Evolutionary conservation across 2,888 invertebrate genomes (phyloP), one percentile per base, ranked within the genome.

Genomic region (Ophion ventricosus): DNA sequence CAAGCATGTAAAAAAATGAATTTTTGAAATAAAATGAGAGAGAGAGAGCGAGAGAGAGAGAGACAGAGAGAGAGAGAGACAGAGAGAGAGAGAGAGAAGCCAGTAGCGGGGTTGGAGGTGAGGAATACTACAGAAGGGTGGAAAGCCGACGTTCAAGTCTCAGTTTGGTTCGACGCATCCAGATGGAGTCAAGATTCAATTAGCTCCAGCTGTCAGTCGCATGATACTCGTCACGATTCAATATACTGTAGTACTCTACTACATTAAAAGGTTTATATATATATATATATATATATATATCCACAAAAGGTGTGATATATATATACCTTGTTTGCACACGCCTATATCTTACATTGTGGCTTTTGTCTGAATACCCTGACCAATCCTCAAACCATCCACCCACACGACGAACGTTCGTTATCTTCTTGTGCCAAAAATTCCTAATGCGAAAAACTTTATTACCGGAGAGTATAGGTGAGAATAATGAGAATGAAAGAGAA

Each of bases 111-210:
- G 77, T 25, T 49, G 25, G 25, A 67, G 67, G 67, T 80, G 83
- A 85, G 75, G 85, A 77, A 82, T 82, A 83, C 84, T 85, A 86
- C 84, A 82, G 86, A 87, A 84, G 85, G 86, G 87, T 86, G 76
- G 85, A 86, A 88, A 14, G 89, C 88, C 87, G 88, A 89, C 88
- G 87, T 86, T 87, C 89, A 90, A 90, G 89, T 91, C 91, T 91
- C 90, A 88, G 89, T 89, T 89, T 90, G 88, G 87, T 88, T 90
- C 91, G 91, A 91, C 90, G 79, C 73, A 90, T 90, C 91, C 90
- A 91, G 91, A 92, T 92, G 92, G 92, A 92, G 91, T 92, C 92
- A 91, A 92, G 91, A 92, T 92, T 92, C 92, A 92, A 92, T 92
- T 92, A 92, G 91, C 91, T 92, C 91, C 90, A 91, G 92, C 92